Base-by-base conservation (phyloP, 2,797 vertebrate genomes). In the Pagetopsis macropterus region DNA sequence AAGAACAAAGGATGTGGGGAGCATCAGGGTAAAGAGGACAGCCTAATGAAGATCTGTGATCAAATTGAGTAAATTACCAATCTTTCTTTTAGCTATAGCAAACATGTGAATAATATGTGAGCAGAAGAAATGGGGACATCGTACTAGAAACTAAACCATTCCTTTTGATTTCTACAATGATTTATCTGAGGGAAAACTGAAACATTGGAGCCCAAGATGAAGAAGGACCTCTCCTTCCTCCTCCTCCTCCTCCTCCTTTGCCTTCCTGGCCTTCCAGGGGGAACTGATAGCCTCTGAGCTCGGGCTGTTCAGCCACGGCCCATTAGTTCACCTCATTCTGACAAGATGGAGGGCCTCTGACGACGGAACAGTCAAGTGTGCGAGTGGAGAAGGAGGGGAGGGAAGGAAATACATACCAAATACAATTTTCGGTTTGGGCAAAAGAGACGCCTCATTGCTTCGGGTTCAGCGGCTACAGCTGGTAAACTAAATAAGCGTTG, bases 341-440 rank as follows among this genome's bases (percentile, higher is more conserved):
- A 91, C 92, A 89, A 90, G 91, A 92, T 88, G 87, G 90, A 92
- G 83, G 85, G 78, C 76, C 79, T 87, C 88, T 76, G 85, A 89
- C 65, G 78, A 88, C 61, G 71, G 73, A 84, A 87, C 87, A 76
- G 78, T 83, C 81, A 75, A 88, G 88, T 81, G 84, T 81, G 74
- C 61, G 17, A 64, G 49, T 41, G n/a, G 52, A 48, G 16, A 40
- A 12, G 51, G 72, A 67, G 63, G 44, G 61, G 40, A 31, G 13
- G 14, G 51, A 65, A 73, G 74, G 60, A 73, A 65, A 87, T 74
- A 68, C 65, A 84, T 65, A 57, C n/a, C 49, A 40, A 50, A 78
- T 45, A 76, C 59, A 79, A 79, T 41, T 37, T 6, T 59, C 51
- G 11, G 65, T 85, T 85, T 43, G 68, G 68, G 72, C 48, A 52